Evolutionary conservation across 2,797 vertebrate genomes (phyloP).

Genomic region (Clarias platycephalus): DNA sequence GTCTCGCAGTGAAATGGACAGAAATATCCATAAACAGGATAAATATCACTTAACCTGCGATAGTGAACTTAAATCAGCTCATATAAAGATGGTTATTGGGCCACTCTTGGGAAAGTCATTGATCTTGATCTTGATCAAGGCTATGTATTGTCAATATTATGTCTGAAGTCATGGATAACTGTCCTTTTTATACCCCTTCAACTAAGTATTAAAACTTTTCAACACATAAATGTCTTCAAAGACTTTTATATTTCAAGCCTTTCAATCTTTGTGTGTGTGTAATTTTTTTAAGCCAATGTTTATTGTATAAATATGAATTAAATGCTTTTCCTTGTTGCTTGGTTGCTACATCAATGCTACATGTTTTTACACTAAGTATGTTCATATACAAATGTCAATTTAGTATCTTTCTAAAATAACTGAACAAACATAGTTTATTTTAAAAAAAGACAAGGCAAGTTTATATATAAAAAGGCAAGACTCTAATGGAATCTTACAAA

Average conservation of each 20-base stretch:
- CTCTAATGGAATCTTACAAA: not conserved
- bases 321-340: slow-evolving; percentile 6
- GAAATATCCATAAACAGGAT: not conserved
- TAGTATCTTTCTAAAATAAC: not conserved
- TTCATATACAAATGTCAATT: not conserved
- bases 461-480: too few species aligned
- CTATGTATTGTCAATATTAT: not conserved
- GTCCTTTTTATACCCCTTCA: not conserved
- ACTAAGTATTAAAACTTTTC: not conserved
- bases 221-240: not conserved
- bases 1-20: not conserved
- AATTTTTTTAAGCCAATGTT: not conserved
- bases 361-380: not conserved
- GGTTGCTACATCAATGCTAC: not conserved
- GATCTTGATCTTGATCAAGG: not conserved
- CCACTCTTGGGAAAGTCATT: not conserved
- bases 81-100: not conserved
- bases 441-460: too few species aligned
- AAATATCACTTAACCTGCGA: not conserved
- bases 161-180: not conserved
- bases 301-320: not conserved
- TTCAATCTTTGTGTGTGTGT: not conserved
- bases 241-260: not conserved
- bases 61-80: not conserved
- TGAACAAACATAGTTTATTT: not conserved